Conservation (phyloP, 2,888 invertebrate genomes). For the Willowsia nigromaculata region DNA sequence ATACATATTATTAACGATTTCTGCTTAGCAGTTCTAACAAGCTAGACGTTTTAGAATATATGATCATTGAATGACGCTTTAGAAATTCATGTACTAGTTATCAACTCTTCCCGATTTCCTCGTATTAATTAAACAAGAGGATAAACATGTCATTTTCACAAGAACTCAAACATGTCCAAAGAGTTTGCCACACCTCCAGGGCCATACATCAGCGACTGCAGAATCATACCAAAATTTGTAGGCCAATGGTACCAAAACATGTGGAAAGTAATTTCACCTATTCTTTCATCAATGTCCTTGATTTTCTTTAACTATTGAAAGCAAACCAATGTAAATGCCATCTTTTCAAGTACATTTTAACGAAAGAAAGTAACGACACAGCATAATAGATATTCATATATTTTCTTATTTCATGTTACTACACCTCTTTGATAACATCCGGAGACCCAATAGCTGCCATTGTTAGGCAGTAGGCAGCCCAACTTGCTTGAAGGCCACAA, state of each 20-base stretch:
- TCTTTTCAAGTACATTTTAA: too few relatives aligned
- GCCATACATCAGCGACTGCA: slow-evolving; percentile 61
- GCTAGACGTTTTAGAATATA: too few relatives aligned
- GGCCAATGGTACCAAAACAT: slow-evolving; percentile 71
- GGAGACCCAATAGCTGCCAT: slow-evolving; percentile 62
- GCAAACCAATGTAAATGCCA: too few relatives aligned
- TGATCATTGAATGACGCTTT: too few relatives aligned
- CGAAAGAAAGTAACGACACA: too few relatives aligned
- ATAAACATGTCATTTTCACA: neutral
- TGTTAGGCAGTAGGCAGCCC: slow-evolving; percentile 62
- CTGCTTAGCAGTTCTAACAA: too few relatives aligned
- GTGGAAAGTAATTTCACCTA: slow-evolving; percentile 64
- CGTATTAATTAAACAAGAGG: too few relatives aligned
- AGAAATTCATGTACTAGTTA: too few relatives aligned
- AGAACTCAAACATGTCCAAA: slow-evolving; percentile 59
- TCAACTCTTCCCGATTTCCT: too few relatives aligned
- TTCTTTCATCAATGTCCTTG: slow-evolving; percentile 60
- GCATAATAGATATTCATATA: too few relatives aligned
- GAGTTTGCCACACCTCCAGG: slow-evolving; percentile 63
- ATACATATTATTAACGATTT: too few relatives aligned
- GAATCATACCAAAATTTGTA: slow-evolving; percentile 60
- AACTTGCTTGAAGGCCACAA: slow-evolving; percentile 58
- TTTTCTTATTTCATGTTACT: neutral
- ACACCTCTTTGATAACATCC: slow-evolving; percentile 48
- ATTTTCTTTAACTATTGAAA: slow-evolving; percentile 35